These are phyloP conservation scores for Machimus rusticus DNA, from an alignment of 2,888 invertebrate genomes.

Conservation along the genomic window DNA sequence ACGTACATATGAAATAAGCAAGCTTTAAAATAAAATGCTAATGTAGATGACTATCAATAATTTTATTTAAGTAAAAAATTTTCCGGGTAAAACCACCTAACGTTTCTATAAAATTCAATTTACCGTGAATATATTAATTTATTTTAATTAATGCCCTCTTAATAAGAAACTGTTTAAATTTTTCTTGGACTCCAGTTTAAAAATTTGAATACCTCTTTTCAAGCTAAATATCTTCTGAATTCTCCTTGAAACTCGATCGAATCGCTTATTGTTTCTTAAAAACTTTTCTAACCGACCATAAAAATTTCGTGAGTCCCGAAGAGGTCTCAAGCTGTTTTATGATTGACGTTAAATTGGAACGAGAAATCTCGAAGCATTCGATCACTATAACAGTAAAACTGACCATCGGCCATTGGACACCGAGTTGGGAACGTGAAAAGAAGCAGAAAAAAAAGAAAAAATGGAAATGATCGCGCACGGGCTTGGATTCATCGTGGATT, in stretches of 20 bases:
- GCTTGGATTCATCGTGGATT: not conserved
- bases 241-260: not conserved
- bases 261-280: not conserved
- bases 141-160: not conserved
- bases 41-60: not conserved
- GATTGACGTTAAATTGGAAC: conserved; percentile 8
- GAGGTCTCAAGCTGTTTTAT: not conserved
- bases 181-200: not conserved
- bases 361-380: conserved; percentile 7
- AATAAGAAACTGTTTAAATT: not conserved
- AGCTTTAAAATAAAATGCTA: not conserved
- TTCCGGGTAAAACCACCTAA: not conserved
- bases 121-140: not conserved
- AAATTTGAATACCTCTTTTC: not conserved
- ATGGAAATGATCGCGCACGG: not conserved
- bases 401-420: not conserved
- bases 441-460: not conserved
- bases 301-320: conserved; percentile 8
- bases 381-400: conserved; percentile 12
- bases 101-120: not conserved
- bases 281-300: not conserved
- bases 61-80: not conserved
- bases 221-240: not conserved
- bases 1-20: too few relatives aligned
- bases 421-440: not conserved